These are phyloP conservation scores for Astreopora myriophthalma DNA, from an alignment of 64 coral and sea anemone genomes.

Conservation along the genomic window DNA sequence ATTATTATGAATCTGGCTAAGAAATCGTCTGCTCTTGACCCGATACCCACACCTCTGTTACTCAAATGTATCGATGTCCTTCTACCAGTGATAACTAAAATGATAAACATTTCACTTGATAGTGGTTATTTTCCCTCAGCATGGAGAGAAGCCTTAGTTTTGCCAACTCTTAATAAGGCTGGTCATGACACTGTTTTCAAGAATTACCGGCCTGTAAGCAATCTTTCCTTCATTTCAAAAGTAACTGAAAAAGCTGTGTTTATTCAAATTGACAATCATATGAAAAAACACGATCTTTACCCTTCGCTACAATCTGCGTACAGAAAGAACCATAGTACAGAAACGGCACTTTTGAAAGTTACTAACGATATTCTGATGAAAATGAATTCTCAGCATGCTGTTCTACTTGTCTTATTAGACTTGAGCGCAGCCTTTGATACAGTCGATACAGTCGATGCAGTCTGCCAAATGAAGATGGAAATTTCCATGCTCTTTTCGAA, in stretches of 20 bases:
- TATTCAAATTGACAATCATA: slow-evolving; percentile 9
- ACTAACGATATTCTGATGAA: neutral
- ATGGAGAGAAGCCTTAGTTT: slow-evolving; percentile 35
- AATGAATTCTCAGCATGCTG: slow-evolving; percentile 1
- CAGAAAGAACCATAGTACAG: slow-evolving; percentile 5
- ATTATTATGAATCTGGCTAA: too few relatives aligned
- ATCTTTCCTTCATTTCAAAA: slow-evolving; percentile 34
- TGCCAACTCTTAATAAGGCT: neutral
- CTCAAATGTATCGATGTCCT: too few relatives aligned
- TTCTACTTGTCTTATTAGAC: neutral
- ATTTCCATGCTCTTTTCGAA: neutral
- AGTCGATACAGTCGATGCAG: neutral
- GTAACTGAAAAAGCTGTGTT: slow-evolving; percentile 18
- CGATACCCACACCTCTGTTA: too few relatives aligned
- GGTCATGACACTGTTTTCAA: slow-evolving; percentile 6
- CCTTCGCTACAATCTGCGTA: neutral
- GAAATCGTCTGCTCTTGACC: too few relatives aligned
- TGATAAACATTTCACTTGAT: too few relatives aligned
- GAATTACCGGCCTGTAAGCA: slow-evolving; percentile 33
- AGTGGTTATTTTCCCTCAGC: slow-evolving; percentile 9
- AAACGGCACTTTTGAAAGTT: slow-evolving; percentile 1
- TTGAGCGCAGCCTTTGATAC: neutral
- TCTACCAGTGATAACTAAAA: too few relatives aligned
- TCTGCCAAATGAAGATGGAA: neutral
- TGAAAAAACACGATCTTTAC: neutral